Evolutionary conservation across 2,113 vertebrate genomes (phyloP), one percentile per base, ranked within the genome.

Genomic region (Struthidea cinerea): DNA sequence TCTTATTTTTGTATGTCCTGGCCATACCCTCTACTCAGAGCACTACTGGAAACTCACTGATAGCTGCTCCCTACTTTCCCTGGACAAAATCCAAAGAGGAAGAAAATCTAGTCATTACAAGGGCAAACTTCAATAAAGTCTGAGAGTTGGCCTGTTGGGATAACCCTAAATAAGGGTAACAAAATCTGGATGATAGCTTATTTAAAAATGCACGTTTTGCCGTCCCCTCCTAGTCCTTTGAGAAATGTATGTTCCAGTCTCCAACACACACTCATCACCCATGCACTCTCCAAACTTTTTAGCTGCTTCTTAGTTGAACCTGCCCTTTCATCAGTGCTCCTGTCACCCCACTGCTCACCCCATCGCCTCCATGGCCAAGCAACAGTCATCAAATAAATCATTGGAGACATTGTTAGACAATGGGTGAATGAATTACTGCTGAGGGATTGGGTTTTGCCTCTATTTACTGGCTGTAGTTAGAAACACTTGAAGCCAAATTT

Each of bases 401-500:
- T 3, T 41, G 65, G 47, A 93, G 86, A 78, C 80, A 6, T 6
- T 47, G 68, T 7, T 46, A 64, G 79, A 74, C 76, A 84, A 92
- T 6, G 71, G 39, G 33, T 70, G 91, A 84, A 69, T 6, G 60
- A 89, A 47, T 59, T 70, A 59, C 56, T 90, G 64, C 83, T 44
- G 71, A 84, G 73, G 41, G 30, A 50, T 1, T 65, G 35, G 27
- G 56, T 10, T 89, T 78, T 92, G 71, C 42, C 42, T 76, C 76
- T 74, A 12, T 69, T 94, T 81, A 55, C 59, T 81, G 71, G 60
- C 79, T 63, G 33, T 35, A 90, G 42, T 53, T 59, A 77, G 79
- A 95, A 80, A 84, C 12, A 52, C 71, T 92, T 84, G 55, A 86
- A 94, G 89, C 68, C 86, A 95, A 90, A 93, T 92, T 93, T 92